phyloP scores from a whole-genome alignment of 92 coral and sea anemone species.

The Porites rus region DNA sequence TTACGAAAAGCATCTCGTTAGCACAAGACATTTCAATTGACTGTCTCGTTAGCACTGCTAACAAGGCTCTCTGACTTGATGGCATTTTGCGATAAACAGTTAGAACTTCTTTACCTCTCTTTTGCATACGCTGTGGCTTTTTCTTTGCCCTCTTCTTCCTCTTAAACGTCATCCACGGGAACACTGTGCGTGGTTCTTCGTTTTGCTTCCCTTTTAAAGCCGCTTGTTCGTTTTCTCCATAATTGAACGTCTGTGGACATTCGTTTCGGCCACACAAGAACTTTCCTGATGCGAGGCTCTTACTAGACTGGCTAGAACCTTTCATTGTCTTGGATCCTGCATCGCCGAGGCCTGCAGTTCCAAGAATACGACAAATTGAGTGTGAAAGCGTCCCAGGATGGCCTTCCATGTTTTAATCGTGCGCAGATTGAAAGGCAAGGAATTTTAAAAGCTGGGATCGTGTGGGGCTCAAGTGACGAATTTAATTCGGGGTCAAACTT shows the following conservation, averaged over 20 bases:
- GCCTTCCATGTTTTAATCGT: constrained; percentile 14
- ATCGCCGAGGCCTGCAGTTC: background rate
- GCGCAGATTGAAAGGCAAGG: background rate
- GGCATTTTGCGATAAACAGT: background rate
- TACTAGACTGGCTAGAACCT: background rate
- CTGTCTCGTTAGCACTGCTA: constrained; percentile 16
- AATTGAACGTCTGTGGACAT: background rate
- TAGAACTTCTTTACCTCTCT: constrained; percentile 1
- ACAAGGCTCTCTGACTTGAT: constrained; percentile 1
- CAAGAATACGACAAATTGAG: constrained; percentile 36
- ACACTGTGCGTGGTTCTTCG: background rate
- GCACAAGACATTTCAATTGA: background rate
- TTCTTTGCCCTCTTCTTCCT: background rate
- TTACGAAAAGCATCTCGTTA: constrained; percentile 16
- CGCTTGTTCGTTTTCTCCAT: background rate
- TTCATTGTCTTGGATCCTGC: background rate
- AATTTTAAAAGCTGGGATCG: background rate
- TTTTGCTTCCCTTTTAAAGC: background rate
- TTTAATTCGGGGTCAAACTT: constrained; percentile 3
- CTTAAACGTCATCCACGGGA: constrained; percentile 22
- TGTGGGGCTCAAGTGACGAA: background rate
- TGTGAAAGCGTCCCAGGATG: constrained; percentile 20
- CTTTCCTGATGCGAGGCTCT: background rate
- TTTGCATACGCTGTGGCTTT: background rate
- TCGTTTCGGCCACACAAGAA: background rate